Percentiles rank a stretch among this genome's conserved stretches.
These are phyloP conservation scores for Melanotaenia parkinsoni DNA, from an alignment of 2,797 vertebrate genomes.

Conservation along the genomic window DNA sequence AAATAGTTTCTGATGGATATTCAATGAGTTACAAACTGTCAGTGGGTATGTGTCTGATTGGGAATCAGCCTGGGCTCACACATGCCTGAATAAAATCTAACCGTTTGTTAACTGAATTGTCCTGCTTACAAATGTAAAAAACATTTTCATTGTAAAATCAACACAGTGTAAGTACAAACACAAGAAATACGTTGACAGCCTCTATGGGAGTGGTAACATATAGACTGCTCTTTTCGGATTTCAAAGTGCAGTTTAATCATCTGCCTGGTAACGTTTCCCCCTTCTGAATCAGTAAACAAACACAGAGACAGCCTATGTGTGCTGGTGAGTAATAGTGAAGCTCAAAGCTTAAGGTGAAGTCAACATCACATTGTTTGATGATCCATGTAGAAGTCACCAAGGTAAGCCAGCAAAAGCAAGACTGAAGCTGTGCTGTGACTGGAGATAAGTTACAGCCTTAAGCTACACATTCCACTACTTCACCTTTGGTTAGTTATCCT, in stretches of 20 bases:
- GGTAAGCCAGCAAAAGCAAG: conserved; percentile 18
- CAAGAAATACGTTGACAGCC: neutral
- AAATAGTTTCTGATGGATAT: neutral
- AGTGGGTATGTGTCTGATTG: neutral
- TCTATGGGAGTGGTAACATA: conserved; percentile 16
- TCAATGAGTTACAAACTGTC: neutral
- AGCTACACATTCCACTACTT: conserved; percentile 52
- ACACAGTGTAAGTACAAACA: conserved; percentile 1
- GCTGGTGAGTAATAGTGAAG: conserved; percentile 1
- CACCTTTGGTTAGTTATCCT: conserved; percentile 38
- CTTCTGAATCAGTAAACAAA: conserved; percentile 10
- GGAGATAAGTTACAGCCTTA: conserved; percentile 28
- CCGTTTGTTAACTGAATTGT: neutral
- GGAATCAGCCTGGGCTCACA: neutral
- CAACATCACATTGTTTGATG: conserved; percentile 30
- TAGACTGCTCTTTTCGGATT: conserved; percentile 52
- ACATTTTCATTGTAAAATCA: neutral
- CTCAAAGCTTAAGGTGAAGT: neutral
- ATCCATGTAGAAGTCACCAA: conserved; percentile 50
- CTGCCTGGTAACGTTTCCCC: conserved; percentile 13
- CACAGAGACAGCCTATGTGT: neutral
- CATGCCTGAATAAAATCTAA: neutral
- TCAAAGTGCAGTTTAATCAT: conserved; percentile 61
- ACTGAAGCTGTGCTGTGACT: conserved; percentile 11
- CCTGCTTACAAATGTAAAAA: neutral